Percentiles rank a stretch among this genome's conserved stretches.
Conservation (phyloP, 1,140 invertebrate species). For the Drosophila gunungcola region DNA sequence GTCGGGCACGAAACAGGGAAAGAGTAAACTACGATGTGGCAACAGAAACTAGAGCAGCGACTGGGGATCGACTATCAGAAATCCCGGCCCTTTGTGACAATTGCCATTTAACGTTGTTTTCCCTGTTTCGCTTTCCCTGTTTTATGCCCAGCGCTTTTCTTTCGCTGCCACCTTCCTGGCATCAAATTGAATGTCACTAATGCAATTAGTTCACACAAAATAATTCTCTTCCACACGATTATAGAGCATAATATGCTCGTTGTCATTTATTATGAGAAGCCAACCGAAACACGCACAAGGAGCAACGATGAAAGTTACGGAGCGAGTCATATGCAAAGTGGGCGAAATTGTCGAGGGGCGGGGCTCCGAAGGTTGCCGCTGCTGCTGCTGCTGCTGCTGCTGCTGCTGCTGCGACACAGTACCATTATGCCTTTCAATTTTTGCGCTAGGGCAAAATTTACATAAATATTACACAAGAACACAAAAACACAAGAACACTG, state of each 20-base stretch:
- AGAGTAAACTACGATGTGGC: conserved; percentile 54
- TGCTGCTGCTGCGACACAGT: conserved; percentile 40
- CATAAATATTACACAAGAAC: conserved; percentile 77
- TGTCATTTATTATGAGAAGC: conserved; percentile 68
- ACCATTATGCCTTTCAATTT: conserved; percentile 80
- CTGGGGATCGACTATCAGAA: conserved; percentile 49
- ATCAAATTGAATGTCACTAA: conserved; percentile 84
- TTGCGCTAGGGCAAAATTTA: conserved; percentile 63
- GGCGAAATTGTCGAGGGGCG: neutral
- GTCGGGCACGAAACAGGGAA: conserved; percentile 33
- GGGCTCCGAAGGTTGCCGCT: conserved; percentile 1
- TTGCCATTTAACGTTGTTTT: conserved; percentile 73
- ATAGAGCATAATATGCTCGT: conserved; percentile 77
- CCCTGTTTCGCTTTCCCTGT: conserved; percentile 13
- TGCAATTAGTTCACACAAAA: conserved; percentile 84
- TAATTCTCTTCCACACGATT: conserved; percentile 83
- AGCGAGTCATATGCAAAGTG: conserved; percentile 64
- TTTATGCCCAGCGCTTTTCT: neutral
- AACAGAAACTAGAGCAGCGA: conserved; percentile 54
- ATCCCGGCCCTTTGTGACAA: conserved; percentile 60
- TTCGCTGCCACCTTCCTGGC: conserved; percentile 2
- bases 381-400: no score
- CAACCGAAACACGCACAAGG: conserved; percentile 23
- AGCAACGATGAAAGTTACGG: conserved; percentile 12
- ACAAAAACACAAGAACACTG: no score